A percentile compares a stretch with the other conserved stretches of the same genome.
Evolutionary conservation across 2,888 invertebrate species (phyloP).

Genomic region (Eudasyphora cyanicolor): DNA sequence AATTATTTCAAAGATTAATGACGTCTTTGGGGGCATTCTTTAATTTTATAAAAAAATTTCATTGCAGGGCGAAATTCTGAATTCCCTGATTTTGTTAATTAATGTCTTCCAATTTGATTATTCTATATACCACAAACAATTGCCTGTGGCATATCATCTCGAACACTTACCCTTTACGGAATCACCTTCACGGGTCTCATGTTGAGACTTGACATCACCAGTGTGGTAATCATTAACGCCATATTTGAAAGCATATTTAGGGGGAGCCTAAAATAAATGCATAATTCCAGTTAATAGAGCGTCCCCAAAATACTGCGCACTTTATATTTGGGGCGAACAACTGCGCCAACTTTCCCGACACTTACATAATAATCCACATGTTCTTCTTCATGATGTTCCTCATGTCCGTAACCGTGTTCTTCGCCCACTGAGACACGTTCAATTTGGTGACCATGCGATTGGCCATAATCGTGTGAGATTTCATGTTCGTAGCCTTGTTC

Average conservation of each 20-base stretch:
- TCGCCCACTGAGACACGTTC: slow-evolving; percentile 75
- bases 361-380: slow-evolving; percentile 85
- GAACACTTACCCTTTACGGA: slow-evolving; percentile 82
- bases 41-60: no score
- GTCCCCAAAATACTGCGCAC: background rate
- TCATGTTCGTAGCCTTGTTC: slow-evolving; percentile 74
- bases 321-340: background rate
- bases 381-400: slow-evolving; percentile 80
- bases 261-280: slow-evolving; percentile 82
- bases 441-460: slow-evolving; percentile 70
- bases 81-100: no score
- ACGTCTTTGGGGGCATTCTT: no score
- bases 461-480: slow-evolving; percentile 69
- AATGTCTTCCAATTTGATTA: no score
- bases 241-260: slow-evolving; percentile 82
- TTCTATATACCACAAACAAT: no score
- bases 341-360: background rate
- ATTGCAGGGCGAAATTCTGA: no score
- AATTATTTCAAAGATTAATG: no score
- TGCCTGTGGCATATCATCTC: no score
- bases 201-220: slow-evolving; percentile 84
- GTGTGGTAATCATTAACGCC: slow-evolving; percentile 82
- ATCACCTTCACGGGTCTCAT: slow-evolving; percentile 84
- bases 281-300: background rate
- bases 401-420: slow-evolving; percentile 72